Percentiles rank a stretch among this genome's conserved stretches.
These are phyloP conservation scores for Indicator indicator DNA, from an alignment of 2,113 vertebrate species.

Conservation along the genomic window DNA sequence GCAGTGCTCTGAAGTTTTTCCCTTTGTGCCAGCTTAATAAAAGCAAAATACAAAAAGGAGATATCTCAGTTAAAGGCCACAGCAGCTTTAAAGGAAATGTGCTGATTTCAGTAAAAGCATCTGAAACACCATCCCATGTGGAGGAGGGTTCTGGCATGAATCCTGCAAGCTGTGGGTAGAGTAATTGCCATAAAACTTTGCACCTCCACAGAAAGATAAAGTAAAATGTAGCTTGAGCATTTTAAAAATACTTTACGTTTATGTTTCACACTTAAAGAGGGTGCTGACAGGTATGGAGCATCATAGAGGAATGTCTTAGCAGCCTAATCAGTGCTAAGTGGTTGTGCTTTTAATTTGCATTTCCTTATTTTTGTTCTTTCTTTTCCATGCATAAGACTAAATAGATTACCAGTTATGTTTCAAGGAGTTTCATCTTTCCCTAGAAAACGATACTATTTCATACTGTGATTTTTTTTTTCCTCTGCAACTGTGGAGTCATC, in stretches of 20 bases:
- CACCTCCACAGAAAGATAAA: not conserved
- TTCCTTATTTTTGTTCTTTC: not conserved
- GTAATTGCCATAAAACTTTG: constrained; percentile 6
- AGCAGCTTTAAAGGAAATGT: not conserved
- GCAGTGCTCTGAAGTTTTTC: not conserved
- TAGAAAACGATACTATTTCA: not conserved
- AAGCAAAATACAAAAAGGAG: not conserved
- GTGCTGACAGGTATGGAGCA: not conserved
- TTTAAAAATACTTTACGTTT: not conserved
- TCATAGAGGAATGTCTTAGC: not conserved
- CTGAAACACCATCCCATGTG: not conserved
- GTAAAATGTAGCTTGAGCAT: not conserved
- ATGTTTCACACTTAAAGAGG: not conserved
- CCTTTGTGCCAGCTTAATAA: not conserved
- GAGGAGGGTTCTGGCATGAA: not conserved
- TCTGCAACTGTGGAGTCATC: not conserved
- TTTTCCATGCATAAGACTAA: not conserved
- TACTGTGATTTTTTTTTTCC: not conserved
- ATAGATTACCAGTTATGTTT: not conserved
- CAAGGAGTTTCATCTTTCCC: not conserved
- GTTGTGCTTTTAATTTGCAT: constrained; percentile 2
- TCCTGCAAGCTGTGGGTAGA: not conserved
- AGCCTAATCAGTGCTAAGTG: not conserved
- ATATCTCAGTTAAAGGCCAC: not conserved
- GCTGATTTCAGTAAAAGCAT: constrained; percentile 22